A percentile compares a stretch with the other conserved stretches of the same genome.
These are phyloP conservation scores for Danio aesculapii DNA, from an alignment of 2,797 vertebrate genomes.

Conservation along the genomic window DNA sequence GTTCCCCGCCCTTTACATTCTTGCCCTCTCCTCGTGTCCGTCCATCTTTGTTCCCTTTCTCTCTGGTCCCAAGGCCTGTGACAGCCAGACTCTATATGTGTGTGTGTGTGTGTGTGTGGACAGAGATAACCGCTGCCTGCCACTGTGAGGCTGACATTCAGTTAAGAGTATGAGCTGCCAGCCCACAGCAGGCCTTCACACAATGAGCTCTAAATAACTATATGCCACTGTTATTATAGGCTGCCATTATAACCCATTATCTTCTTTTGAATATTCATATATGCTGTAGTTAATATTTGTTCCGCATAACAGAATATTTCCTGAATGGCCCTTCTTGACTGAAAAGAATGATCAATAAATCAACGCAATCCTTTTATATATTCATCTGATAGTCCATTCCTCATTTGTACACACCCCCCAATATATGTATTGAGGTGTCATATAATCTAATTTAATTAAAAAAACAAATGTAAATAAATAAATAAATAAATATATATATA, in stretches of 20 bases:
- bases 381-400: not conserved
- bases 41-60: conserved; percentile 40
- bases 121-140: conserved; percentile 34
- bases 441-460: not conserved
- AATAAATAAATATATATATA: no score
- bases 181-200: conserved; percentile 4
- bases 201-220: conserved; percentile 31
- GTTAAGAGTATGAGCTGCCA: conserved; percentile 18
- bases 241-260: conserved; percentile 2
- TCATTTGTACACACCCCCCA: not conserved
- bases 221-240: conserved; percentile 2
- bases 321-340: not conserved
- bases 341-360: not conserved
- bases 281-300: not conserved
- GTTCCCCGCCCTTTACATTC: conserved; percentile 38
- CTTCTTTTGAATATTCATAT: conserved; percentile 9
- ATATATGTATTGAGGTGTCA: no score
- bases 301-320: not conserved
- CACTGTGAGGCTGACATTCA: conserved; percentile 46
- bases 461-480: not conserved
- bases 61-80: conserved; percentile 31
- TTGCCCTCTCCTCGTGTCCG: conserved; percentile 3
- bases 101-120: conserved; percentile 34
- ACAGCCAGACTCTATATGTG: conserved; percentile 29
- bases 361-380: not conserved